Percentiles rank a stretch among this genome's conserved stretches.
Evolutionary conservation across 2,113 vertebrate species (phyloP).

Genomic region (Apodemus sylvaticus): DNA sequence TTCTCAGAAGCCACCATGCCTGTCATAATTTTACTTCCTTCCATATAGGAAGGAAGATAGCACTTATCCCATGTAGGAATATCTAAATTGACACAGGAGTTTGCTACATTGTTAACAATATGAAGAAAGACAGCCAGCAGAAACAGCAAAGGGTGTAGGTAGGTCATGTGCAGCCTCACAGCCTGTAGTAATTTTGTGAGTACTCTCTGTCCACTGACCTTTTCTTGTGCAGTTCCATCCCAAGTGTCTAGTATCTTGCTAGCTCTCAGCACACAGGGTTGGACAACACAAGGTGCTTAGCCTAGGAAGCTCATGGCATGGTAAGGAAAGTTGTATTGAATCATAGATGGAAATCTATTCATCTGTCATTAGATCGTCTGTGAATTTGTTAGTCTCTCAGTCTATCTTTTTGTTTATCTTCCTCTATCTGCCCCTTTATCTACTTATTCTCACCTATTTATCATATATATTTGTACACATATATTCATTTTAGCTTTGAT

Average conservation of each 20-base stretch:
- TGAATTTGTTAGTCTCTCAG: neutral
- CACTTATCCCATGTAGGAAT: neutral
- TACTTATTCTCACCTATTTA: neutral
- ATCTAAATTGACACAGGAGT: neutral
- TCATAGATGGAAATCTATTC: neutral
- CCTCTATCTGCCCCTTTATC: neutral
- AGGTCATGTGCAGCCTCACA: fast-evolving
- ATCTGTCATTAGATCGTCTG: neutral
- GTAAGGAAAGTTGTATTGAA: neutral
- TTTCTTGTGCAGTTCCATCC: neutral
- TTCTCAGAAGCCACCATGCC: neutral
- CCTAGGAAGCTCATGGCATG: neutral
- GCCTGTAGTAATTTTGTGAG: neutral
- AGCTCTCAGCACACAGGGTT: neutral
- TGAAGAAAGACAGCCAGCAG: neutral
- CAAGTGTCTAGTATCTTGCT: neutral
- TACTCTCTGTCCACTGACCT: neutral
- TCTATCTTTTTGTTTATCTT: neutral
- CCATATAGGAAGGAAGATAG: neutral
- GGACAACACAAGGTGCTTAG: neutral
- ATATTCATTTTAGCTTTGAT: neutral
- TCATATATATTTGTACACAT: neutral
- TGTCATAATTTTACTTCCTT: neutral
- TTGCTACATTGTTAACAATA: neutral
- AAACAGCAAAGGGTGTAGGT: neutral